Evolutionary conservation across 2,888 invertebrate species (phyloP).

Genomic region (Erynnis tages): DNA sequence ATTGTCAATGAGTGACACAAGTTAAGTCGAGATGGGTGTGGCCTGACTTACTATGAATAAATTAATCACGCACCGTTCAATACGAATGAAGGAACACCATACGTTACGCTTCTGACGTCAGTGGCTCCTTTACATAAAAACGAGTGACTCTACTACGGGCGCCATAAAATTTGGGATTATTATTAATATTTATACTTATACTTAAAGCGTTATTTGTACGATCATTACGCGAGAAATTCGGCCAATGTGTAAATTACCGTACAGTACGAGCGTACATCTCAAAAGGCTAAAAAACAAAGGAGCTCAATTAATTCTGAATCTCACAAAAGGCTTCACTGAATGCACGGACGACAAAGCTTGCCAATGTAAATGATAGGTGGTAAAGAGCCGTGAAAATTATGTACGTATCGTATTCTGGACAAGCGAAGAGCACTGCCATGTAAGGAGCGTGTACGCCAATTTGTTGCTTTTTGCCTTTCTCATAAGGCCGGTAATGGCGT

Average conservation of each 20-base stretch:
- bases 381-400: constrained; percentile 35
- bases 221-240: constrained; percentile 18
- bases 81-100: constrained; percentile 3
- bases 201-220: constrained; percentile 3
- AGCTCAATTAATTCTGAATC: constrained; percentile 49
- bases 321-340: constrained; percentile 33
- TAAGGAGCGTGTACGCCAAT: constrained; percentile 22
- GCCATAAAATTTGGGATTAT: not conserved
- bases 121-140: too few species aligned
- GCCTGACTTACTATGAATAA: constrained; percentile 43
- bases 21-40: constrained; percentile 63
- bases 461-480: constrained; percentile 25
- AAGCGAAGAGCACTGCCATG: constrained; percentile 17
- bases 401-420: constrained; percentile 28
- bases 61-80: constrained; percentile 31
- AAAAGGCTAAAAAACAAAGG: constrained; percentile 36
- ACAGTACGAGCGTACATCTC: constrained; percentile 31
- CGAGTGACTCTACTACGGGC: not conserved
- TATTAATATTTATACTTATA: constrained; percentile 9
- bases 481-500: constrained; percentile 39
- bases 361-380: constrained; percentile 29
- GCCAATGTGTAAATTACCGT: constrained; percentile 33
- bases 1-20: constrained; percentile 64
- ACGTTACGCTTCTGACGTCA: not conserved
- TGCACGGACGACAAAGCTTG: constrained; percentile 27